Evolutionary conservation across 2,113 vertebrate genomes (phyloP).

Genomic region (Hydropotes inermis): DNA sequence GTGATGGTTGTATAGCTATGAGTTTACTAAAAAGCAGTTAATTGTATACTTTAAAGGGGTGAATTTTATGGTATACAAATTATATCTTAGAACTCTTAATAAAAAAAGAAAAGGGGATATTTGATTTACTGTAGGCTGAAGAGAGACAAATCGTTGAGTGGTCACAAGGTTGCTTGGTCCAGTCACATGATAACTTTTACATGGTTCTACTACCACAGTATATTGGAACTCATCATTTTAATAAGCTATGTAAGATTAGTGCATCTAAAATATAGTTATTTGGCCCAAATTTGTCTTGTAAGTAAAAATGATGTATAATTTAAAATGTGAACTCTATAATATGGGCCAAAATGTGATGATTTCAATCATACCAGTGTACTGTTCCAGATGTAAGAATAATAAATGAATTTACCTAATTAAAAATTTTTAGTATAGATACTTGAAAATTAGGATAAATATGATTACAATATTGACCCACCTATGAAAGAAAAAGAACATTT

Average conservation of each 20-base stretch:
- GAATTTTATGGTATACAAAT: slow-evolving; percentile 7
- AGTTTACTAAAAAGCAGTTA: slow-evolving; percentile 5
- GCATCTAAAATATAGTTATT: background rate
- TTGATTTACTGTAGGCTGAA: background rate
- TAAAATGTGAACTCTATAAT: background rate
- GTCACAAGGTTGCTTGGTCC: background rate
- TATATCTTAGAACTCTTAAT: background rate
- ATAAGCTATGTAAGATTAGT: background rate
- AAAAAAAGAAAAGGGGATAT: background rate
- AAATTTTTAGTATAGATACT: background rate
- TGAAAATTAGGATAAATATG: slow-evolving; percentile 8
- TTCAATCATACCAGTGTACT: background rate
- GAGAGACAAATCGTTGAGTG: background rate
- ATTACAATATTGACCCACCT: background rate
- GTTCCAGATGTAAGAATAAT: background rate
- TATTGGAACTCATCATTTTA: slow-evolving; percentile 6
- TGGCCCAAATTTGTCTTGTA: background rate
- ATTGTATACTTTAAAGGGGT: background rate
- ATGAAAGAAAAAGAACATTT: slow-evolving; percentile 11
- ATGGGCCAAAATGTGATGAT: background rate
- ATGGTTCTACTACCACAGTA: background rate
- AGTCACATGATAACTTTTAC: background rate
- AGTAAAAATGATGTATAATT: background rate
- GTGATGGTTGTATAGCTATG: background rate
- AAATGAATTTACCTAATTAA: background rate